Base-by-base conservation (phyloP, 2,797 vertebrate species). In the Borostomias antarcticus region DNA sequence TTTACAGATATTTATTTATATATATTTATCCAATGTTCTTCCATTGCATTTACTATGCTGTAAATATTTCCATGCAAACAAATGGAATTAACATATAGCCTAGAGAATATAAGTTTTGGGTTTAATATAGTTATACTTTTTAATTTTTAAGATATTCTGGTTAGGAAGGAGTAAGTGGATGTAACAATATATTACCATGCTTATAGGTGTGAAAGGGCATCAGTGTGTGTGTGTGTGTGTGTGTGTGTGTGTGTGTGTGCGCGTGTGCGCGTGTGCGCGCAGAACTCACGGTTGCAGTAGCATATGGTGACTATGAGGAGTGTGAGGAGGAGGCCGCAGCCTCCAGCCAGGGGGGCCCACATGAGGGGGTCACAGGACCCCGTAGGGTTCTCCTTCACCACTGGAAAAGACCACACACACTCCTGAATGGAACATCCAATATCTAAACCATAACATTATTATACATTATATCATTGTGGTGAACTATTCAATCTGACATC, bases 251-350 rank as follows among this genome's bases (percentile, higher is more conserved):
- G 61, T 64, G 43, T 30, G 29, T 2, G 43, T 30, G 9, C 5
- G 13, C 21, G 21, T 35, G 43, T 62, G 51, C 6, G 43, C 29
- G 11, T 5, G 17, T 19, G n/a, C 25, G 52, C 58, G 43, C 13
- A 51, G 3, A 0, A 87, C 92, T 88, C 62, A 93, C 92, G 67
- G 19, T 90, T 91, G 82, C 92, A 93, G 88, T 88, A 81, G 15
- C 86, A 0, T 17, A 26, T 33, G 40, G 69, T 82, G 82, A 83
- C 0, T 77, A 92, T 25, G 72, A 93, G 85, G 64, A 90, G 62
- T 4, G 92, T 33, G 0, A 92, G 70, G 21, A 92, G 83, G 73
- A 92, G 53, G 67, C 80, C 86, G 32, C 86, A 90, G 63, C 81
- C 75, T 1, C 70, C 84, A 0, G 58, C 81, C 62, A 93, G 68